phyloP scores from a whole-genome alignment of 2,113 vertebrate species.

The Eolophus roseicapilla region DNA sequence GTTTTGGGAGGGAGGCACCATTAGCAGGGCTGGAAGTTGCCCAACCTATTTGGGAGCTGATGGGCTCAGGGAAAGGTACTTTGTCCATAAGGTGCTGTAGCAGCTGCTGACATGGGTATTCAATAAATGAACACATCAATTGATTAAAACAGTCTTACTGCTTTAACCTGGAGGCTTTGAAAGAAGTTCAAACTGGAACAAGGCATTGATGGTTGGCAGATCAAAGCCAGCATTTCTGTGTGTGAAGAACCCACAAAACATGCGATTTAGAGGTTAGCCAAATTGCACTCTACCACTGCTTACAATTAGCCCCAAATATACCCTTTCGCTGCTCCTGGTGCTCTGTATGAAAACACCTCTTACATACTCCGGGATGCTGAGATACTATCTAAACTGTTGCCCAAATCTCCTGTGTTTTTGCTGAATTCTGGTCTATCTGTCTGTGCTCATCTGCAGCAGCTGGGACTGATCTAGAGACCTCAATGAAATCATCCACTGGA shows the following conservation, averaged over 20 bases:
- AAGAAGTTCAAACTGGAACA: neutral
- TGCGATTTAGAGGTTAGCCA: neutral
- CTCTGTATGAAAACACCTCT: neutral
- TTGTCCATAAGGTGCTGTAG: neutral
- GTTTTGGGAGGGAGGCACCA: neutral
- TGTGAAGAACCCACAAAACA: neutral
- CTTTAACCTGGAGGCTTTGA: neutral
- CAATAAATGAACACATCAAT: neutral
- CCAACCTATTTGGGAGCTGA: neutral
- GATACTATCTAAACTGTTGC: neutral
- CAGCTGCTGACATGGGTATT: neutral
- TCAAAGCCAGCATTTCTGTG: neutral
- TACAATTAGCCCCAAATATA: neutral
- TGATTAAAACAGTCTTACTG: neutral
- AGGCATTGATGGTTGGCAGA: neutral
- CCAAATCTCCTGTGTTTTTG: neutral
- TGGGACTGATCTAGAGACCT: neutral
- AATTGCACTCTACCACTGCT: neutral
- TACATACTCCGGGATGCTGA: neutral
- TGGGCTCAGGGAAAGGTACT: neutral
- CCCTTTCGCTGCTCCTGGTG: neutral
- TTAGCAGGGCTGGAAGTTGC: neutral
- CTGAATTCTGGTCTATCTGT: neutral
- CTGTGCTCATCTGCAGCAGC: neutral
- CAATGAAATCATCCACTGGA: conserved; percentile 33